phyloP scores from a whole-genome alignment of 2,797 vertebrate genomes.

The Synaphobranchus kaupii region DNA sequence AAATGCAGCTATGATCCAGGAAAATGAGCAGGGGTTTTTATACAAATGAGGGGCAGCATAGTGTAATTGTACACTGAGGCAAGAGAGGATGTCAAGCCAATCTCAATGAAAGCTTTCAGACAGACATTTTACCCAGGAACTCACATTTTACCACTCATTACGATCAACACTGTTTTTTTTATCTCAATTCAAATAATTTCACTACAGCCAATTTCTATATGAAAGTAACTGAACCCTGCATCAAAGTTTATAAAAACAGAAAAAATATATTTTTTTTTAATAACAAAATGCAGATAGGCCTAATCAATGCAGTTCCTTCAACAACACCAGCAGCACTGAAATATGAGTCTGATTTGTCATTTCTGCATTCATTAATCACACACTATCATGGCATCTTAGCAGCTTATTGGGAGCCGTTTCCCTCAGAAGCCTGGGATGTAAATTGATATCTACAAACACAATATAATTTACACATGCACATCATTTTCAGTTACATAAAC shows the following conservation, averaged over 20 bases:
- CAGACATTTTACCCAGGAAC: not conserved
- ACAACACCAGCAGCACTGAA: not conserved
- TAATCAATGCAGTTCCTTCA: not conserved
- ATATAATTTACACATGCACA: not conserved
- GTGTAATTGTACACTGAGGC: constrained; percentile 1
- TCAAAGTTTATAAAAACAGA: not conserved
- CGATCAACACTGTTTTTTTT: not conserved
- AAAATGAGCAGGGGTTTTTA: constrained; percentile 9
- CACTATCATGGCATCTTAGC: not conserved
- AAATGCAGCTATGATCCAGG: not conserved
- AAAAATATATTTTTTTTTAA: not conserved
- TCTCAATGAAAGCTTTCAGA: constrained; percentile 5
- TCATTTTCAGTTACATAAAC: not conserved
- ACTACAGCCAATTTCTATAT: not conserved
- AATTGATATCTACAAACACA: not conserved
- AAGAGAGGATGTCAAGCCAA: not conserved
- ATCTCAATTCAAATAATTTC: not conserved
- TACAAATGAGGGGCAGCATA: constrained; percentile 12
- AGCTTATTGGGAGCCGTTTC: not conserved
- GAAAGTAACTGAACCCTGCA: not conserved
- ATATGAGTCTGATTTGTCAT: not conserved
- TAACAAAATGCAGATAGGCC: constrained; percentile 3
- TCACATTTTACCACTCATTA: not conserved
- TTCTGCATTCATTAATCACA: not conserved
- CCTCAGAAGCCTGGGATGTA: no score